These are phyloP conservation scores for Mercenaria mercenaria DNA, from an alignment of 1,140 invertebrate genomes.

Conservation along the genomic window DNA sequence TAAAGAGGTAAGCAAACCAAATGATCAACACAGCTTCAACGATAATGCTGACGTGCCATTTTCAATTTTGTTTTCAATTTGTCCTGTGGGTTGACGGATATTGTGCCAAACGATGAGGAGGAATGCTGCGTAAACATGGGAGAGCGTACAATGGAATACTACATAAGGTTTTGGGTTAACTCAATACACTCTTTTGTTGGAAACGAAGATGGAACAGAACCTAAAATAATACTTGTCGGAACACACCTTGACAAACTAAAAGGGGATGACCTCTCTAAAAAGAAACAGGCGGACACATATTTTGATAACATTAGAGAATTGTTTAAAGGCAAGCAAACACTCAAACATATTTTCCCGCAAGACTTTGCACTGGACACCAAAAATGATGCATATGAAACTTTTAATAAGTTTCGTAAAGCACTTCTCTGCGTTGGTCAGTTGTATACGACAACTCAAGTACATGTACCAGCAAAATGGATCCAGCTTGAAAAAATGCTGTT, in stretches of 20 bases:
- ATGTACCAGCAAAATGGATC: slow-evolving; percentile 1
- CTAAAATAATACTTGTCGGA: background rate
- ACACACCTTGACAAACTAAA: background rate
- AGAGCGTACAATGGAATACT: background rate
- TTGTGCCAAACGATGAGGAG: too few species aligned
- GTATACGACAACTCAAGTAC: too few species aligned
- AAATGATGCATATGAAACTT: too few species aligned
- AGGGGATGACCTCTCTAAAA: too few species aligned
- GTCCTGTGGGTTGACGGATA: too few species aligned
- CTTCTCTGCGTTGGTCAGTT: background rate
- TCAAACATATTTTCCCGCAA: background rate
- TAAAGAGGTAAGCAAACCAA: too few species aligned
- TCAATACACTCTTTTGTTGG: background rate
- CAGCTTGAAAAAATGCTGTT: background rate
- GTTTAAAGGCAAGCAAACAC: background rate
- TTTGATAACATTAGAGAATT: background rate
- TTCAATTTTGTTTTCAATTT: too few species aligned
- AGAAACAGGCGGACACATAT: background rate
- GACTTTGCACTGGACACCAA: background rate
- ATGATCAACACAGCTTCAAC: too few species aligned
- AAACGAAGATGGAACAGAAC: background rate
- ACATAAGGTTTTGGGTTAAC: background rate
- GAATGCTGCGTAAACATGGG: too few species aligned
- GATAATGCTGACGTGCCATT: too few species aligned
- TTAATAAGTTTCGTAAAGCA: background rate